A percentile compares a stretch with the other conserved stretches of the same genome.
These are phyloP conservation scores for Amblyornis subalaris DNA, from an alignment of 2,113 vertebrate genomes.

Conservation along the genomic window DNA sequence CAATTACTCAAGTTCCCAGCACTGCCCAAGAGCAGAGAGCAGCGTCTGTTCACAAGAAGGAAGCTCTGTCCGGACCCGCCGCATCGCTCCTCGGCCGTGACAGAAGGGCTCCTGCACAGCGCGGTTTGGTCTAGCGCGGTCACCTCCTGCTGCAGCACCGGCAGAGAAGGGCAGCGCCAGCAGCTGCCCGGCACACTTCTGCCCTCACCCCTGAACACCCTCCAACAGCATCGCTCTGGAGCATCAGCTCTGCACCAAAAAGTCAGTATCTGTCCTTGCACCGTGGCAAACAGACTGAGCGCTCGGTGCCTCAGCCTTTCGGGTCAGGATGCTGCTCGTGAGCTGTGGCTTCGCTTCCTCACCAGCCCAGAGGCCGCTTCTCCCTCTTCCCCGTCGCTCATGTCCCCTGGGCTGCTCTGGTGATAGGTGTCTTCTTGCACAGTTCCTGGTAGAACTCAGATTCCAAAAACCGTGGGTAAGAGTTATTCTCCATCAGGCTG, in stretches of 20 bases:
- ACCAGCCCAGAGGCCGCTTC: background rate
- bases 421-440: slow-evolving; percentile 66
- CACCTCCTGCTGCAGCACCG: background rate
- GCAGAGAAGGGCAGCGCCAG: background rate
- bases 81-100: background rate
- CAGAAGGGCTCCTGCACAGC: background rate
- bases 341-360: background rate
- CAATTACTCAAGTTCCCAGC: slow-evolving; percentile 30
- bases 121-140: background rate
- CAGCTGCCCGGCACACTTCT: background rate
- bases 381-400: background rate
- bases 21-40: background rate
- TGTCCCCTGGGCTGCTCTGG: slow-evolving; percentile 55
- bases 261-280: slow-evolving; percentile 47
- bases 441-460: slow-evolving; percentile 79
- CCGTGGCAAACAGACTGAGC: background rate
- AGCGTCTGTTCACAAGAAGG: background rate
- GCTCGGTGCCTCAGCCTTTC: background rate
- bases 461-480: slow-evolving; percentile 87
- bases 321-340: background rate
- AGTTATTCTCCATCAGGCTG: slow-evolving; percentile 89
- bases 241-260: background rate
- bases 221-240: background rate
- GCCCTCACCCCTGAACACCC: background rate
- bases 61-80: background rate